Conservation (phyloP, 2,888 invertebrate genomes). For the Enchytraeus crypticus region DNA sequence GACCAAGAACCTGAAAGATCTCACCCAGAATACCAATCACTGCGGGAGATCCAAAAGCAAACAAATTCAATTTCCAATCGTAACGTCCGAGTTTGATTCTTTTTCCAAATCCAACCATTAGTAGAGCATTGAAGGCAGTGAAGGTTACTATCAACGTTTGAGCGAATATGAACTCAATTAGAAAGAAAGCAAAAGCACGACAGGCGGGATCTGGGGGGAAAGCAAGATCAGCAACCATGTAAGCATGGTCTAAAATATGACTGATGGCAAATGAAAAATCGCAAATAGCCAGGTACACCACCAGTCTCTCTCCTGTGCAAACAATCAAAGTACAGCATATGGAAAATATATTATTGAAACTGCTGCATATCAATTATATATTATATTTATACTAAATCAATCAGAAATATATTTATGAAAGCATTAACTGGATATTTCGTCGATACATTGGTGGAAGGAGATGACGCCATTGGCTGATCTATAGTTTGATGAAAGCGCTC, state of each 20-base stretch:
- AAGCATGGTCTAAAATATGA: constrained; percentile 19
- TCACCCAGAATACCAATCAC: neutral
- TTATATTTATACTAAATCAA: too few species aligned
- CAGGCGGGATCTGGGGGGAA: constrained; percentile 14
- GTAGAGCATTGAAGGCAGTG: constrained; percentile 18
- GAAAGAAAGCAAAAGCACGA: constrained; percentile 13
- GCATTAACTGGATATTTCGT: too few species aligned
- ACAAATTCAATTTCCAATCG: constrained; percentile 8
- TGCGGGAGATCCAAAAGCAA: constrained; percentile 7
- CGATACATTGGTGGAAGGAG: too few species aligned
- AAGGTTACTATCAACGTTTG: constrained; percentile 16
- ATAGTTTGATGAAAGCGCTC: too few species aligned
- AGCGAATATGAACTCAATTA: constrained; percentile 14
- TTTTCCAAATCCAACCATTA: constrained; percentile 13
- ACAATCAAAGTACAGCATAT: too few species aligned
- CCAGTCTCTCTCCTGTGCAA: constrained; percentile 8
- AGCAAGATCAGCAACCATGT: constrained; percentile 10
- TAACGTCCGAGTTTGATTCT: constrained; percentile 10
- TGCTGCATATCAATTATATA: too few species aligned
- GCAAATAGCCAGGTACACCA: constrained; percentile 12
- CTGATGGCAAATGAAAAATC: constrained; percentile 5
- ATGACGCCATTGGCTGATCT: too few species aligned
- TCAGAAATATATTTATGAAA: too few species aligned
- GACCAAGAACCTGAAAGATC: neutral
- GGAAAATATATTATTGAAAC: too few species aligned